phyloP scores from a whole-genome alignment of 2,888 invertebrate species.

The Parnassius mnemosyne region DNA sequence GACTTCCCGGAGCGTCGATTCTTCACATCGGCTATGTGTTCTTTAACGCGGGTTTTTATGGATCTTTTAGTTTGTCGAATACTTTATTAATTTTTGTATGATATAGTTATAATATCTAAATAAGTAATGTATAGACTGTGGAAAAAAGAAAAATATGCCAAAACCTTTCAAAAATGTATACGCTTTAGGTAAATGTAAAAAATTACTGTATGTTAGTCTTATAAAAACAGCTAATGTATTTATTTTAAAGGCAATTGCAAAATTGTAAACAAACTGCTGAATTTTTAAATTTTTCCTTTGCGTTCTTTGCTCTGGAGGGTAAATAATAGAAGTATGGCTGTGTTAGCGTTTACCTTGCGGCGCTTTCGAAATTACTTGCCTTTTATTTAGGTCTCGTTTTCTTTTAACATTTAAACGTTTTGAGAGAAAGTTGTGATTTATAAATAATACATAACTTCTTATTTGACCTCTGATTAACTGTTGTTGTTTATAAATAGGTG shows the following conservation, averaged over 20 bases:
- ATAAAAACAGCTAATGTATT: constrained; percentile 14
- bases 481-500: no score
- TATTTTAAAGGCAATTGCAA: constrained; percentile 39
- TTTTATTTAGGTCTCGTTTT: constrained; percentile 36
- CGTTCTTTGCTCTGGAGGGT: constrained; percentile 33
- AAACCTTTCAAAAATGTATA: not conserved
- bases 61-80: no score
- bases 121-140: no score
- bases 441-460: constrained; percentile 6
- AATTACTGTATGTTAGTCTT: not conserved
- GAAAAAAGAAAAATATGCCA: no score
- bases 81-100: no score
- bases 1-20: no score
- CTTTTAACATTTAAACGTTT: constrained; percentile 28
- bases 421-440: constrained; percentile 14
- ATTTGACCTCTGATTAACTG: not conserved
- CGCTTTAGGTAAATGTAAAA: not conserved
- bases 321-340: constrained; percentile 36
- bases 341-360: constrained; percentile 40
- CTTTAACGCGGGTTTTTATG: no score
- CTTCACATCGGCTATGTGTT: no score
- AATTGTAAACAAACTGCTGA: constrained; percentile 43
- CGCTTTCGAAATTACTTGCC: constrained; percentile 39
- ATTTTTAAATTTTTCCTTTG: constrained; percentile 47
- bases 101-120: no score